Conservation (phyloP, 2,113 vertebrate species). For the Cebus imitator region DNA sequence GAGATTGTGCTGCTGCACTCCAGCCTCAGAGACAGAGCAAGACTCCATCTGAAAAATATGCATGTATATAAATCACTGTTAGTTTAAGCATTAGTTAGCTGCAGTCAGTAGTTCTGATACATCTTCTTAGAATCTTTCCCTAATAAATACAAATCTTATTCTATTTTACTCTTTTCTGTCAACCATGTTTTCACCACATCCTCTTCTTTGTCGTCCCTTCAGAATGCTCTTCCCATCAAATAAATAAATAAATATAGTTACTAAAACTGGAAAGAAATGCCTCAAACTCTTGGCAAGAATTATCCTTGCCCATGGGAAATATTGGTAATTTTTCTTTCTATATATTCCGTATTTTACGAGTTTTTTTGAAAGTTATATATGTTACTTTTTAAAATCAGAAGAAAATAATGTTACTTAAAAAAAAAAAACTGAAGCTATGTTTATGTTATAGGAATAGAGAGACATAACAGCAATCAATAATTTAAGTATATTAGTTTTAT, state of each 20-base stretch:
- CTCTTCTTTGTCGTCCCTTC: not conserved
- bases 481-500: not conserved
- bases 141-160: not conserved
- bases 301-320: not conserved
- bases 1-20: too few species aligned
- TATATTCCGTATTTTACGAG: not conserved
- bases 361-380: not conserved
- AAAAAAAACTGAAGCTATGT: too few species aligned
- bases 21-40: too few species aligned
- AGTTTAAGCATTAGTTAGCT: not conserved
- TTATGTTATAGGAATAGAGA: not conserved
- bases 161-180: not conserved
- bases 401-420: not conserved
- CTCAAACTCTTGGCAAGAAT: not conserved
- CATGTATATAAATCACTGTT: not conserved
- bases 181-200: not conserved
- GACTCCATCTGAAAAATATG: too few species aligned
- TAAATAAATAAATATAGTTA: not conserved
- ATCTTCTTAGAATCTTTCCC: not conserved
- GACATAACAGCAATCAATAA: not conserved
- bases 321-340: not conserved
- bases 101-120: not conserved
- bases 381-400: slow-evolving; percentile 1
- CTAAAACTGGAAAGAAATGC: not conserved
- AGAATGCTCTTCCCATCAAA: not conserved